Base-by-base conservation (phyloP, 2,797 vertebrate genomes). In the Molothrus ater region DNA sequence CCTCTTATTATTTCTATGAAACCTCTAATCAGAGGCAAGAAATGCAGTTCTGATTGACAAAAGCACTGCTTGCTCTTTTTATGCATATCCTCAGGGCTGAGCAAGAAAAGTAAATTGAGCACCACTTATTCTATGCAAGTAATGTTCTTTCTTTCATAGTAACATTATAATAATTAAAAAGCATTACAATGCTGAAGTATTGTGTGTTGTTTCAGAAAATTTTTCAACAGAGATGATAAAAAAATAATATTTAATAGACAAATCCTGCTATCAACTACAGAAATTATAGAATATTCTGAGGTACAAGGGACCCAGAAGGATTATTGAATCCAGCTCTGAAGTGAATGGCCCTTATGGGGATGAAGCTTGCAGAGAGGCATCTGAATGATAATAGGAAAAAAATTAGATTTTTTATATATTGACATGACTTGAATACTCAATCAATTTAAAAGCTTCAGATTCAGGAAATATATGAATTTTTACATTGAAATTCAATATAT, bases 341-440 rank as follows among this genome's bases (percentile, higher is more conserved):
- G 4, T 34, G 7, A 71, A 57, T 38, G 50, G 7, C 20, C 28
- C 11, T 21, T 26, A 26, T 0, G 1, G 20, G 8, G 43, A 26
- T 57, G 0, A 1, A 70, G 45, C 17, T 10, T 1, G 0, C 7
- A 31, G 17, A 47, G 11, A 63, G 4, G 7, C 3, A 70, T 21
- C 8, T 25, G 36, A 70, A 87, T 36, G 9, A 81, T 8, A 68
- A 68, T 3, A 10, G 24, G 14, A 8, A 75, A 70, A 60, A 43
- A 56, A 48, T 6, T 0, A 47, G 3, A 5, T 60, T 60, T 43
- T 78, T 1, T 45, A 28, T 54, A 45, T 36, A 60, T 38, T 71
- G 16, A 29, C 31, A 79, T 69, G 13, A 53, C 53, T 69, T 2
- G 28, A 68, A 70, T 43, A 47, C 6, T 64, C 47, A 74, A 57